Evolutionary conservation across 2,113 vertebrate species (phyloP).

Genomic region (Megaceryle maxima): DNA sequence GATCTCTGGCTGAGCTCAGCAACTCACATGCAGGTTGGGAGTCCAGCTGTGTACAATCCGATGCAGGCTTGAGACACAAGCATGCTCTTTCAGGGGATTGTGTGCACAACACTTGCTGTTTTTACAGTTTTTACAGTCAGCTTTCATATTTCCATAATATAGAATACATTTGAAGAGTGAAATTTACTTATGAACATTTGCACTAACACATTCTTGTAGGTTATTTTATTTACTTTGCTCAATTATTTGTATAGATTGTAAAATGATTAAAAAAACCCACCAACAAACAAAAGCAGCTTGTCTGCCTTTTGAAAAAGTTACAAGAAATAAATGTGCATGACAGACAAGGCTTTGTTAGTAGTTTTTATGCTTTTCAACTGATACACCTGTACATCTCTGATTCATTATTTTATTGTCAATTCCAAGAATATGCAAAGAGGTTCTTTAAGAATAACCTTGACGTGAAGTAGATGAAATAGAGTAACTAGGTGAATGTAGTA

Average conservation of each 20-base stretch:
- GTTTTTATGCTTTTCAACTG: neutral
- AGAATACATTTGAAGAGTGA: neutral
- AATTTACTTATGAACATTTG: too few relatives aligned
- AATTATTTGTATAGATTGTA: neutral
- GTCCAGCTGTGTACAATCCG: neutral
- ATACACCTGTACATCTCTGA: neutral
- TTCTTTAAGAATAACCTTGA: neutral
- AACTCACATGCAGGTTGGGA: fast-evolving
- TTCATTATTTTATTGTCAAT: neutral
- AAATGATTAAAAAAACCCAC: neutral
- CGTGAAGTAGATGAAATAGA: neutral
- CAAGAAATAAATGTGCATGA: neutral
- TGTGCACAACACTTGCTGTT: neutral
- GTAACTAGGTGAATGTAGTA: neutral
- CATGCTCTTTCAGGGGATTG: fast-evolving
- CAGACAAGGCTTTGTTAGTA: neutral
- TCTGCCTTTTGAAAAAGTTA: neutral
- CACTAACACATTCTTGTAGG: neutral
- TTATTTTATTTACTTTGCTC: neutral
- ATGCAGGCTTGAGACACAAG: neutral
- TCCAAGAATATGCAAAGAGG: neutral
- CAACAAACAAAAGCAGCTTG: neutral
- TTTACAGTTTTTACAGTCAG: neutral
- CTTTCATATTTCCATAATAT: neutral
- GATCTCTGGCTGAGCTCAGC: neutral